phyloP scores from a whole-genome alignment of 2,113 vertebrate species.

The Hemichromis elongatus region DNA sequence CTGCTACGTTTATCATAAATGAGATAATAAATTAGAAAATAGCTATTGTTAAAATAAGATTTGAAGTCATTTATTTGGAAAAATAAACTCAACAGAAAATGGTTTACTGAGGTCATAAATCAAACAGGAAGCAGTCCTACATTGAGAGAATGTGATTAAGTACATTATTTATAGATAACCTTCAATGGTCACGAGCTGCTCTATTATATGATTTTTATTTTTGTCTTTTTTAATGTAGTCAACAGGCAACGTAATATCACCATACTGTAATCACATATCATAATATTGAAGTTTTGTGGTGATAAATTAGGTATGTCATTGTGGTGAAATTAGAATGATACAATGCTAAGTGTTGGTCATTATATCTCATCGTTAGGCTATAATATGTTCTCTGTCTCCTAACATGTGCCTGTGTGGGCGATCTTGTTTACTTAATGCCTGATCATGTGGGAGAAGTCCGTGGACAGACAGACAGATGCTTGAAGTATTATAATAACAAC shows the following conservation, averaged over 20 bases:
- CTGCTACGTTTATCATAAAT: background rate
- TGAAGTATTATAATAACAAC: background rate
- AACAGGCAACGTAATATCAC: background rate
- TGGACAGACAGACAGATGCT: too few species aligned
- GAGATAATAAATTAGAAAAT: background rate
- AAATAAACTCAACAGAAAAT: background rate
- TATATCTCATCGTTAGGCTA: fast-evolving
- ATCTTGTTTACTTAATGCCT: background rate
- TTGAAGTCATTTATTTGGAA: background rate
- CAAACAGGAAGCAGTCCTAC: background rate
- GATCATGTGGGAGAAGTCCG: background rate
- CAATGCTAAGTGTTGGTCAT: background rate
- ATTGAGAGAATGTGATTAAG: background rate
- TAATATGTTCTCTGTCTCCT: background rate
- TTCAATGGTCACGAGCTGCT: fast-evolving
- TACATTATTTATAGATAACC: background rate
- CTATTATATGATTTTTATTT: background rate
- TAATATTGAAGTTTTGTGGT: background rate
- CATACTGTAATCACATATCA: background rate
- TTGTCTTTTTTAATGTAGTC: background rate
- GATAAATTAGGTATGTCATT: background rate
- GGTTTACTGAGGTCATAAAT: background rate
- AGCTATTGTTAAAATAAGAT: background rate
- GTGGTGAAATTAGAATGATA: background rate
- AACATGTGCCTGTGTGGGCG: background rate